Conservation (phyloP, 2,113 vertebrate genomes). For the Rhizomys pruinosus region DNA sequence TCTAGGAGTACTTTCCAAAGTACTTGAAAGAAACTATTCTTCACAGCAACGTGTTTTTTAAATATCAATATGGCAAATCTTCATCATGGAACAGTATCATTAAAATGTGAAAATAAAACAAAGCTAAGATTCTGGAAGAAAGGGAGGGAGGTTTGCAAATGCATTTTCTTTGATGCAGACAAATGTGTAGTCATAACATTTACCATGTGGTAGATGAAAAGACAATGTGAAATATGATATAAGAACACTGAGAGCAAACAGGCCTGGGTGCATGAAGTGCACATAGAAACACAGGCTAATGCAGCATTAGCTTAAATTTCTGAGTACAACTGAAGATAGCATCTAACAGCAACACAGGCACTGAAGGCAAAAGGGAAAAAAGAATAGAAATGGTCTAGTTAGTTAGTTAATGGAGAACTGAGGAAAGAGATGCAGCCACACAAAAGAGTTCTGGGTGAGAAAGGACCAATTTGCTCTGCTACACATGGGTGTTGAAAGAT, state of each 20-base stretch:
- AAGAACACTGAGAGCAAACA: conserved; percentile 68
- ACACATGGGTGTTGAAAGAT: background rate
- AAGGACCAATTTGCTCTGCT: conserved; percentile 16
- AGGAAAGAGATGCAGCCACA: conserved; percentile 34
- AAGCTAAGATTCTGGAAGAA: conserved; percentile 3
- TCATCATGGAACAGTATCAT: conserved; percentile 58
- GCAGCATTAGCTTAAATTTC: conserved; percentile 62
- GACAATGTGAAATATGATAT: conserved; percentile 64
- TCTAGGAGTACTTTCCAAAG: too few relatives aligned
- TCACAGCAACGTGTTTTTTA: too few relatives aligned
- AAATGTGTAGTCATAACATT: conserved; percentile 63
- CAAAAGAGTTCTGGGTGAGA: conserved; percentile 35
- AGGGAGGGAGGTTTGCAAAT: background rate
- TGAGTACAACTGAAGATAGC: conserved; percentile 65
- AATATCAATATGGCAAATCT: conserved; percentile 71
- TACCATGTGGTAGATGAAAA: conserved; percentile 73
- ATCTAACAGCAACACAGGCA: conserved; percentile 26
- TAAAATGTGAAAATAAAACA: conserved; percentile 62
- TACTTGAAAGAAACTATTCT: too few relatives aligned
- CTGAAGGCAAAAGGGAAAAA: conserved; percentile 8
- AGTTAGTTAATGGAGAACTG: conserved; percentile 23
- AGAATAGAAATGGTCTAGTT: conserved; percentile 16
- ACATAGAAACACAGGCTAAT: conserved; percentile 67
- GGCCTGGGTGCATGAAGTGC: conserved; percentile 68
- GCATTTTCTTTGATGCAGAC: conserved; percentile 56